These are phyloP conservation scores for Poecile atricapillus DNA, from an alignment of 2,113 vertebrate genomes.

Conservation along the genomic window DNA sequence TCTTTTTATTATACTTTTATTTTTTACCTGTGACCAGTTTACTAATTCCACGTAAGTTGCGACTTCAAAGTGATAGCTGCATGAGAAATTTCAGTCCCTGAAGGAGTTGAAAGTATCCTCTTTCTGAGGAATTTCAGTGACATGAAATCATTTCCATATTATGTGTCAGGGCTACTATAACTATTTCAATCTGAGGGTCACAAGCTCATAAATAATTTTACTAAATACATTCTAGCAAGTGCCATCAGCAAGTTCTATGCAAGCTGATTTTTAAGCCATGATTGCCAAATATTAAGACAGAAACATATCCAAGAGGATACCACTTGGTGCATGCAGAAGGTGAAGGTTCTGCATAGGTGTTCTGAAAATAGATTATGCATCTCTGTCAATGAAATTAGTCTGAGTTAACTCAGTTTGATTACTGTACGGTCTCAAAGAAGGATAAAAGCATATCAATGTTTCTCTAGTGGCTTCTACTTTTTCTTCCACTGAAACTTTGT, in stretches of 20 bases:
- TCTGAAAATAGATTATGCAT: not conserved
- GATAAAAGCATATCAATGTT: not conserved
- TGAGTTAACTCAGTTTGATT: not conserved
- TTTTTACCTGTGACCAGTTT: not conserved
- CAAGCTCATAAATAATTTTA: not conserved
- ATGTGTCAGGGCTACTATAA: not conserved
- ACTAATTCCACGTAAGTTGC: not conserved
- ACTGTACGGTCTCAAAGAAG: not conserved
- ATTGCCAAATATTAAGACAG: not conserved
- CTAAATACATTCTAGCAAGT: not conserved
- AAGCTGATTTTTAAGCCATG: not conserved
- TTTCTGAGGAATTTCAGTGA: not conserved
- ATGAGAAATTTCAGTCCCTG: not conserved
- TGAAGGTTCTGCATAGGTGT: not conserved
- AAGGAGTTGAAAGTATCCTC: not conserved
- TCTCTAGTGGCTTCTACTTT: not conserved
- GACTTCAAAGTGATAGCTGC: not conserved
- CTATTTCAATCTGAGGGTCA: not conserved
- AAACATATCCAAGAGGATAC: not conserved
- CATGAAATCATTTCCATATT: not conserved
- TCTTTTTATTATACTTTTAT: not conserved
- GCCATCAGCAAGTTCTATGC: not conserved
- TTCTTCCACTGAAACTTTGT: not conserved
- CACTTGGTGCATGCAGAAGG: not conserved
- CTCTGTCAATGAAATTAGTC: not conserved